Conservation (phyloP, 1,140 invertebrate species). For the Chironomus tepperi region DNA sequence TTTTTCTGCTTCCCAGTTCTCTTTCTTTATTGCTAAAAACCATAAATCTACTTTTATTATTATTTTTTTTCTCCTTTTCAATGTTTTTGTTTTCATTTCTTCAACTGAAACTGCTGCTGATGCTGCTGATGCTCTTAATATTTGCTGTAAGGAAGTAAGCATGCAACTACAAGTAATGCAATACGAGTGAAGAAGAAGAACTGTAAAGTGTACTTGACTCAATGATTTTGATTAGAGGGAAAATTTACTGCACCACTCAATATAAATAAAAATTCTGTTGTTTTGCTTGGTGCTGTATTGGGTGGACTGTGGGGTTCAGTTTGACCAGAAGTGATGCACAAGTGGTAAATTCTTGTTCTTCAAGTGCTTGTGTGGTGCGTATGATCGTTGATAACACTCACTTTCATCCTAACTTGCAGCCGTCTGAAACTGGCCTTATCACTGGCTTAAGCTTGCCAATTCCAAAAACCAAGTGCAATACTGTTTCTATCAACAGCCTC, state of each 20-base stretch:
- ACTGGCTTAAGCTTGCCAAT: too few species aligned
- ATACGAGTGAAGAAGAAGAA: too few species aligned
- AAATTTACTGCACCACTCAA: slow-evolving; percentile 18
- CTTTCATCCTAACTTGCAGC: too few species aligned
- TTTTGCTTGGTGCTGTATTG: too few species aligned
- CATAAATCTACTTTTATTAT: slow-evolving; percentile 22
- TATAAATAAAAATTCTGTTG: background rate
- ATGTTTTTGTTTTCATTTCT: background rate
- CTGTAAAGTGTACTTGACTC: slow-evolving; percentile 16
- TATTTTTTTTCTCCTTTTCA: background rate
- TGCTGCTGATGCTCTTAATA: background rate
- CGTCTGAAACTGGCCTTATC: too few species aligned
- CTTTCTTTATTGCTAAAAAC: background rate
- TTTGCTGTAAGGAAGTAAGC: background rate
- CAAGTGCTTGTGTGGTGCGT: too few species aligned
- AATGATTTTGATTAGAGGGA: slow-evolving; percentile 21
- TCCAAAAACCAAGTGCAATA: too few species aligned
- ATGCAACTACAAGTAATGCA: background rate
- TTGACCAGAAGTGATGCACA: too few species aligned
- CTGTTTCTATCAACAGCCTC: too few species aligned
- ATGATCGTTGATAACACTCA: too few species aligned
- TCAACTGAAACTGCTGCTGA: background rate
- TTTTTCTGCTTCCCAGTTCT: background rate
- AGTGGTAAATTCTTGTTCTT: too few species aligned
- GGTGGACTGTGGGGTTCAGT: too few species aligned